A percentile compares a stretch with the other conserved stretches of the same genome.
Conservation (phyloP, 1,140 invertebrate genomes). For the Arion vulgaris region DNA sequence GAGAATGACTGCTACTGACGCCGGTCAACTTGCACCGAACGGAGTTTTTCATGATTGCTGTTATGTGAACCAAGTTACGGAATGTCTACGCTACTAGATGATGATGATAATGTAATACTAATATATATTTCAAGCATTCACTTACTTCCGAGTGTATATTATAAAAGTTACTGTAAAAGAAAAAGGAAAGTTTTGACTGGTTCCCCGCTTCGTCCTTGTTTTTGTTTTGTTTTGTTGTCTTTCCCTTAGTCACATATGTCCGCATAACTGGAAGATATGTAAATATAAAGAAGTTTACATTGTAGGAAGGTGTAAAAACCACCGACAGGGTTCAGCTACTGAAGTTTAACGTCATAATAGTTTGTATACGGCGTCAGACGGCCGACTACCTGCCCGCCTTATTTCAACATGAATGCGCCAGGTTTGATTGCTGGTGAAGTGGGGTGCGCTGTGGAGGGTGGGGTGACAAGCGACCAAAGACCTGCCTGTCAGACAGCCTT, state of each 20-base stretch:
- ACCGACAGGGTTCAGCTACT: conserved; percentile 1
- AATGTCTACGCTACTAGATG: too few species aligned
- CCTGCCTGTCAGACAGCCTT: not conserved
- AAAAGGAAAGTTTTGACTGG: not conserved
- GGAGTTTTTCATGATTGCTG: too few species aligned
- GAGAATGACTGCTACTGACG: too few species aligned
- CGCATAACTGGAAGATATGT: not conserved
- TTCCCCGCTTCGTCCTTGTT: not conserved
- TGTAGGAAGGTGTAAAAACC: not conserved
- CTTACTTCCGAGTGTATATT: not conserved
- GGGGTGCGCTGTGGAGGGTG: not conserved
- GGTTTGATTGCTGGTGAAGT: not conserved
- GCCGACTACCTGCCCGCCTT: not conserved
- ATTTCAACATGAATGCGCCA: not conserved
- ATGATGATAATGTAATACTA: too few species aligned
- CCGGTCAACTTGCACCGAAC: too few species aligned
- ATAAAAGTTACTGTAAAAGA: not conserved
- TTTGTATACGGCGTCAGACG: not conserved
- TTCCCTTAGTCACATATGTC: too few species aligned
- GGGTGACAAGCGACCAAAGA: conserved; percentile 3
- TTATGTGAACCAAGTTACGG: too few species aligned
- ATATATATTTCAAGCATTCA: too few species aligned
- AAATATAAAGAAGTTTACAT: not conserved
- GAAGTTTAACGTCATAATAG: conserved; percentile 9
- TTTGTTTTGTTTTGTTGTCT: too few species aligned